A percentile compares a stretch with the other conserved stretches of the same genome.
Conservation (phyloP, 2,888 invertebrate species). For the Pegoplata infirma region DNA sequence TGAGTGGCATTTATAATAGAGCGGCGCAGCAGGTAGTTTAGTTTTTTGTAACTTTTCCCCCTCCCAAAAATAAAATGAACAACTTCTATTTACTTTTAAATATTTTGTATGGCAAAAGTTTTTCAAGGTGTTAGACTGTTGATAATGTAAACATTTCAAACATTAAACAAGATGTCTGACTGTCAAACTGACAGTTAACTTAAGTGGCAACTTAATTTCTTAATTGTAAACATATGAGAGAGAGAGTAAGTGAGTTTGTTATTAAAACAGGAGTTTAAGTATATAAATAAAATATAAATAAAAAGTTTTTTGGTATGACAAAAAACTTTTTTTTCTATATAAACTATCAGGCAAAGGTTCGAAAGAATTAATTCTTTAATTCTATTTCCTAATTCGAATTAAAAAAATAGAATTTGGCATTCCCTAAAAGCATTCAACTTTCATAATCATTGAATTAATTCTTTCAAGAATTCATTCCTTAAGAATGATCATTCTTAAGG, state of each 20-base stretch:
- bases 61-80: neutral
- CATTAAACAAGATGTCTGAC: conserved; percentile 69
- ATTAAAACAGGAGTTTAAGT: conserved; percentile 64
- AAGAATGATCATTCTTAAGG: too few species aligned
- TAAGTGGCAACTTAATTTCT: conserved; percentile 77
- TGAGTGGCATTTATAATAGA: conserved; percentile 77
- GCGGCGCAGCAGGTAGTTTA: conserved; percentile 45
- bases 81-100: neutral
- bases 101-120: conserved; percentile 30
- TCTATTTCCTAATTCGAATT: too few species aligned
- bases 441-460: too few species aligned
- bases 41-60: neutral
- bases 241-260: conserved; percentile 23
- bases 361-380: too few species aligned
- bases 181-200: conserved; percentile 75
- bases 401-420: too few species aligned
- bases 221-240: conserved; percentile 74
- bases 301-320: conserved; percentile 41
- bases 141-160: conserved; percentile 73
- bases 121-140: conserved; percentile 75
- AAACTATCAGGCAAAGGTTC: too few species aligned
- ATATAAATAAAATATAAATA: conserved; percentile 37
- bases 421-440: too few species aligned
- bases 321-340: conserved; percentile 24
- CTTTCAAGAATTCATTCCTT: too few species aligned